These are phyloP conservation scores for Lathamus discolor DNA, from an alignment of 2,113 vertebrate genomes.

Conservation along the genomic window DNA sequence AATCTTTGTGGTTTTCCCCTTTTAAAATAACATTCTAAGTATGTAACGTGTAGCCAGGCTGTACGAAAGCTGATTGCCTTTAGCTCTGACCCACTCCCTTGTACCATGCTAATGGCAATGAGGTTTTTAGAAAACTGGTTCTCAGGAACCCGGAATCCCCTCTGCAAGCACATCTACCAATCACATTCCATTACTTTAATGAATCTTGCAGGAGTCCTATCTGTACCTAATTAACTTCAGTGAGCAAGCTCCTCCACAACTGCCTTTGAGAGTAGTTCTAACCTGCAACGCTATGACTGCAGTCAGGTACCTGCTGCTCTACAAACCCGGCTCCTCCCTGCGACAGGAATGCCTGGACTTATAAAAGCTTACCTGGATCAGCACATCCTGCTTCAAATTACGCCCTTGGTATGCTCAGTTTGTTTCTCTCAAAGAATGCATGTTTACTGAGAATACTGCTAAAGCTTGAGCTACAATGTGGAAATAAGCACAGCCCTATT, in stretches of 20 bases:
- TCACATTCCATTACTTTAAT: background rate
- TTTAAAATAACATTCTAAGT: background rate
- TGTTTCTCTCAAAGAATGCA: background rate
- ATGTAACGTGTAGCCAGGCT: background rate
- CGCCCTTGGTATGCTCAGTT: background rate
- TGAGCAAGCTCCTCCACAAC: background rate
- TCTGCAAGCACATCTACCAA: background rate
- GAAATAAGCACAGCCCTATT: background rate
- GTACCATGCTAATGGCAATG: background rate
- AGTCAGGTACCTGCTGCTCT: rapidly evolving
- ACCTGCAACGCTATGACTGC: rapidly evolving
- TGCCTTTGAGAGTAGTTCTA: background rate
- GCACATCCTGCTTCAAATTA: background rate
- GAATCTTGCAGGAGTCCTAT: background rate
- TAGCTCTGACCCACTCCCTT: background rate
- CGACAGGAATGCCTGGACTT: background rate
- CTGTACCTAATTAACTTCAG: background rate
- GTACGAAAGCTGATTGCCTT: background rate
- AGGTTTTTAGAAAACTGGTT: background rate
- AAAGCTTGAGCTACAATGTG: background rate
- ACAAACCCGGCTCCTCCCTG: background rate
- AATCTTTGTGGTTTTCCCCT: background rate
- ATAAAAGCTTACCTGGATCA: background rate
- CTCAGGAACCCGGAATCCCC: background rate
- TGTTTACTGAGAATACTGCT: background rate